phyloP scores from a whole-genome alignment of 2,797 vertebrate species.

The Euphonia xanthogaster region DNA sequence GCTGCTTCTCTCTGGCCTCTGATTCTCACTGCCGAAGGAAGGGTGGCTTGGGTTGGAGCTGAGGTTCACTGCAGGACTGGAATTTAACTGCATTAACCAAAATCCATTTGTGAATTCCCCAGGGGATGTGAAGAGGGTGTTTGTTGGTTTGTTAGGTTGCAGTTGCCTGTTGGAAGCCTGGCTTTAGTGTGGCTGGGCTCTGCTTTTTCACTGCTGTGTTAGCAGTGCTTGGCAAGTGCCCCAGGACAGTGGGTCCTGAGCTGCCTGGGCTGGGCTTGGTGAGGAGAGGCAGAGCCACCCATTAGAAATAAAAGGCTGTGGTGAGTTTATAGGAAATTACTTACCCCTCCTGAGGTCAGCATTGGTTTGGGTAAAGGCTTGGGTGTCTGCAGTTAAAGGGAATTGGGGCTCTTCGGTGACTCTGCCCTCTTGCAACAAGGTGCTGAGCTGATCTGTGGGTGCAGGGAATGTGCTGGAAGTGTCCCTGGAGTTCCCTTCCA shows the following conservation, averaged over 20 bases:
- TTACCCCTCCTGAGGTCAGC: background rate
- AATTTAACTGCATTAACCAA: background rate
- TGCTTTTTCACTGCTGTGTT: background rate
- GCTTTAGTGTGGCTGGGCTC: background rate
- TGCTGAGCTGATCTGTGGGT: accelerated
- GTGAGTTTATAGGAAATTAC: background rate
- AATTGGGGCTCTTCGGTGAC: background rate
- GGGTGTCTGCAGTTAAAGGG: background rate
- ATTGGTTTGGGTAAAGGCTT: accelerated
- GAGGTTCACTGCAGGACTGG: background rate
- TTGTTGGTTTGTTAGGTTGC: background rate
- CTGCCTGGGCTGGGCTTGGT: background rate
- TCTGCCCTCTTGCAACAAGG: background rate
- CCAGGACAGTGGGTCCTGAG: background rate
- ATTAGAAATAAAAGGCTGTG: background rate
- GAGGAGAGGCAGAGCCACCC: background rate
- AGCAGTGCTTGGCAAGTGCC: background rate
- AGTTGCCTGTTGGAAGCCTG: background rate
- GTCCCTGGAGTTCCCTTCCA: background rate
- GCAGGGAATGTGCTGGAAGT: background rate
- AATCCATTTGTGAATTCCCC: background rate
- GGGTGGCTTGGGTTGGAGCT: background rate
- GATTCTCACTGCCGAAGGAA: background rate
- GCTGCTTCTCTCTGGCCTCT: background rate
- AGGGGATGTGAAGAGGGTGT: background rate